Evolutionary conservation across 2,888 invertebrate species (phyloP), one percentile per base, ranked within the genome.

Genomic region (Acrocyrtus sp.): DNA sequence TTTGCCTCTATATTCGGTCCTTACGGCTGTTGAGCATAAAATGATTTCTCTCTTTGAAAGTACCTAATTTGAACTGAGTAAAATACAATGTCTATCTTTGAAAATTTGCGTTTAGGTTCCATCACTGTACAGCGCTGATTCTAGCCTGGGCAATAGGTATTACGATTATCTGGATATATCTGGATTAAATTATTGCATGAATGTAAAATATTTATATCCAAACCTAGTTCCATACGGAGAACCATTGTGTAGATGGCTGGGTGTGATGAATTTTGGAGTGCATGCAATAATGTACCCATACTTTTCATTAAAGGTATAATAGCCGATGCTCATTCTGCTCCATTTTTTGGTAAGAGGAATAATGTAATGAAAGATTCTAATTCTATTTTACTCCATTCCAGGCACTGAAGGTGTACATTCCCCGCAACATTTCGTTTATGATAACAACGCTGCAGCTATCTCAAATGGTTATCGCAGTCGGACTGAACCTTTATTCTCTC

Each of bases 381-480:
- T n/a, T n/a, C 27, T 54, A 47, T 27, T 24, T 34, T 34, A 12
- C 5, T 34, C 3, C 26, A 4, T 10, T 22, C 5, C 8, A 91
- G 82, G 92, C 95, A 81, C 91, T 95, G 88, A 91, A 93, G 77
- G 91, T 91, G 84, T 90, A 89, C 83, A 92, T 94, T 68, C 96
- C 97, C 1, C 88, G 90, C 79, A 88, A 89, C 83, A 89, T 96
- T 80, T 91, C 95, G 74, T 95, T 97, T 92, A 86, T 92, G 80
- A 96, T 98, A 83, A 98, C 98, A 15, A 88, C 90, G 17, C 87
- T 95, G 57, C 98, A 98, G 84, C 88, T 98, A 67, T 86, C 91
- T 26, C 97, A 98, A 87, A 98, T 98, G 96, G 88, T 96, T 56
- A 89, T 95, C 77, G 98, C 97, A 17, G 93, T 94, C 85, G 89